Percentiles rank a stretch among this genome's conserved stretches.
Conservation (phyloP, 2,797 vertebrate genomes). For the Buphagus erythrorhynchus region DNA sequence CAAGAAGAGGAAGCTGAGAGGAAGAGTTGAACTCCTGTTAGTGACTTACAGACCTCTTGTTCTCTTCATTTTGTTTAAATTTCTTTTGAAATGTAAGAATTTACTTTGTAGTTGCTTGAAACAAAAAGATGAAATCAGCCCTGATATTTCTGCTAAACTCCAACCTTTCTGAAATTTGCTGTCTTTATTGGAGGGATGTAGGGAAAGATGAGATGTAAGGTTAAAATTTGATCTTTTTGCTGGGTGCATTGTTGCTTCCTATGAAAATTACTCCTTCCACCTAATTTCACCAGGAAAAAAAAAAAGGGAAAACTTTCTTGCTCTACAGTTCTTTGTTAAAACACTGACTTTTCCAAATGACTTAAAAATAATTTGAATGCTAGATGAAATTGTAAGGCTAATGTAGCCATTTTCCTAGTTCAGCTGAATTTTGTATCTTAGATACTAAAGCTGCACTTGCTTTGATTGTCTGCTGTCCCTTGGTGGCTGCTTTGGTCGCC, state of each 20-base stretch:
- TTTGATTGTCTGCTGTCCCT: neutral
- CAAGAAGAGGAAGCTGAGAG: neutral
- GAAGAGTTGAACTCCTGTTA: neutral
- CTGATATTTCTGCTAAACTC: neutral
- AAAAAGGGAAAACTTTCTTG: rapidly evolving
- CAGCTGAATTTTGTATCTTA: neutral
- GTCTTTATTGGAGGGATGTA: neutral
- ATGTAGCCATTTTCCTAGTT: rapidly evolving
- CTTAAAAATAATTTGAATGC: neutral
- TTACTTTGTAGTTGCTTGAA: neutral
- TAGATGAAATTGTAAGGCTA: neutral
- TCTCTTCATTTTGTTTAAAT: neutral
- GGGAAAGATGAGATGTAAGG: neutral
- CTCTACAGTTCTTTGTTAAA: neutral
- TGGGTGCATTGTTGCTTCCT: neutral
- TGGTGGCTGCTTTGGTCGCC: neutral
- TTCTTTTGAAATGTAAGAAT: neutral
- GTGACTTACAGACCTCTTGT: neutral
- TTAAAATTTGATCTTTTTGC: neutral
- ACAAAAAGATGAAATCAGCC: neutral
- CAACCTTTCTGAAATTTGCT: neutral
- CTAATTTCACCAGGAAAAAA: neutral
- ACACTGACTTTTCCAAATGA: neutral
- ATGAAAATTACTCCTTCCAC: neutral
- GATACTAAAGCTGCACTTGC: neutral